Base-by-base conservation (phyloP, 1,140 invertebrate species). In the Cyclargus thomasi region DNA sequence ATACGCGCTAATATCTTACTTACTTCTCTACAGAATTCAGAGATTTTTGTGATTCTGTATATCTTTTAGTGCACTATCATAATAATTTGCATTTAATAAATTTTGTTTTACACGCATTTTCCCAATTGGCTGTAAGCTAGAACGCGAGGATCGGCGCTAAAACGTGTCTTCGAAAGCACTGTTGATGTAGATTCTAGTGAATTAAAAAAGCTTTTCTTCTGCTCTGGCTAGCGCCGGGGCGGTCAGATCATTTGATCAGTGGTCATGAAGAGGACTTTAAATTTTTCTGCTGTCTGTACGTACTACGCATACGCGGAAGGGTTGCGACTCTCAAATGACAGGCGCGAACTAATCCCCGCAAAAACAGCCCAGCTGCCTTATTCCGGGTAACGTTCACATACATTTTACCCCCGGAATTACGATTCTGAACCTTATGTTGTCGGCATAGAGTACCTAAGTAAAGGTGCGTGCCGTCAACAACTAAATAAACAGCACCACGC, bases 281-380 rank as follows among this genome's bases (percentile, higher is more conserved):
- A 59, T 59, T 59, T 59, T 11, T 59, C 7, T 59, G 55, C 55
- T 22, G 2, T 7, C 55, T 5, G 55, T 59, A 59, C 55, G 20
- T 20, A 20, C 21, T 59, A 59, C 55, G 20, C 10, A 20, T 59
- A 59, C 55, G 18, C 55, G 55, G 55, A 59, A 59, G 55, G 55
- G 55, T 59, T 59, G 39, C 55, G 21, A 29, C 1, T 11, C 18
- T n/a, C 55, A 59, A 59, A 59, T 59, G 55, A 59, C 55, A 59
- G 55, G 55, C 55, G 17, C 55, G 55, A 59, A n/a, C 8, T 5
- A 59, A 59, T 20, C 55, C 55, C 18, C 55, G 18, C n/a, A 55
- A 55, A 55, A 20, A 55, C 53, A 1, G 21, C 18, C 20, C 20
- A 21, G n/a, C 18, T 11, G 55, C 55, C 5, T 8, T 11, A 8